Evolutionary conservation across 2,797 vertebrate species (phyloP).

Genomic region (Vireo griseus): DNA sequence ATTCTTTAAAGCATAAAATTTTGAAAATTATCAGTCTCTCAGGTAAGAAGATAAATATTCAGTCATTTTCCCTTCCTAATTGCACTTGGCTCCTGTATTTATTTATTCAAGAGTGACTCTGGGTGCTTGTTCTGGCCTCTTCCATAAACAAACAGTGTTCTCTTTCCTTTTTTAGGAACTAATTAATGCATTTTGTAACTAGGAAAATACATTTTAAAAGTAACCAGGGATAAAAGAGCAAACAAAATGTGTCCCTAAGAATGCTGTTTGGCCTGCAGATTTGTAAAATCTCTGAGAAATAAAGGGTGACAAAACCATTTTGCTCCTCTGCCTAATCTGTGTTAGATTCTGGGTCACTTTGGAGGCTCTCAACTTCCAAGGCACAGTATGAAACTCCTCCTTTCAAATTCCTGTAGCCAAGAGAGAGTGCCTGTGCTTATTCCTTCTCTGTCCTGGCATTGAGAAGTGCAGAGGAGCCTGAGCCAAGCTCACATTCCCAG

Average conservation of each 20-base stretch:
- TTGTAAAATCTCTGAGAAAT: neutral
- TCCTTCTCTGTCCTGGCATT: neutral
- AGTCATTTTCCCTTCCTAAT: neutral
- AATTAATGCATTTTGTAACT: neutral
- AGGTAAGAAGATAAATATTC: neutral
- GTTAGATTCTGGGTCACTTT: neutral
- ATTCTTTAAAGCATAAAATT: neutral
- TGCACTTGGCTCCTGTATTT: neutral
- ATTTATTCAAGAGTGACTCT: neutral
- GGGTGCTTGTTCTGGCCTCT: neutral
- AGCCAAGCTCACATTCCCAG: neutral
- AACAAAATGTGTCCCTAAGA: neutral
- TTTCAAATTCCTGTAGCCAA: neutral
- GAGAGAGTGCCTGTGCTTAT: neutral
- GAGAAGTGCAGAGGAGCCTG: neutral
- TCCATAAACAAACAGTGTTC: neutral
- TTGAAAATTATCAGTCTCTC: neutral
- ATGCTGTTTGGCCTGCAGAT: neutral
- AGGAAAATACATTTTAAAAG: neutral
- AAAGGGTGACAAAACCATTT: neutral
- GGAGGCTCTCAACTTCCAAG: neutral
- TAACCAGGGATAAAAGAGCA: neutral
- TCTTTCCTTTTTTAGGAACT: neutral
- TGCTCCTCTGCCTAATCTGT: neutral
- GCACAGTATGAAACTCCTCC: neutral